phyloP scores from a whole-genome alignment of 2,113 vertebrate genomes.

The Malurus alboscapulatus region DNA sequence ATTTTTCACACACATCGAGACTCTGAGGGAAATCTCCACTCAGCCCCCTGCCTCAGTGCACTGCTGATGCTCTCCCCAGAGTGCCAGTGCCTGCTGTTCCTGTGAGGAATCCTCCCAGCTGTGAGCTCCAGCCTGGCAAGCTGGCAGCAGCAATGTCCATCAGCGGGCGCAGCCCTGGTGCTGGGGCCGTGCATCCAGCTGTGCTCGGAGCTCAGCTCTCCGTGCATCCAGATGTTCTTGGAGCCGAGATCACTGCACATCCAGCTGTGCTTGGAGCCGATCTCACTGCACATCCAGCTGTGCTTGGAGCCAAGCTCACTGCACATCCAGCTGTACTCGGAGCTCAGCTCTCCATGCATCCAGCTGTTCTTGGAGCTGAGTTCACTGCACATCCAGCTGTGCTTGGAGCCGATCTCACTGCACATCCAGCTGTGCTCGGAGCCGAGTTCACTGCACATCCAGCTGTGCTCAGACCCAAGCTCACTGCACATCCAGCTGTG shows the following conservation, averaged over 20 bases:
- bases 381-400: background rate
- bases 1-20: background rate
- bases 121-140: background rate
- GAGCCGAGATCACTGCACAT: fast-evolving
- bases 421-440: fast-evolving
- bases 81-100: background rate
- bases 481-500: no score
- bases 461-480: fast-evolving
- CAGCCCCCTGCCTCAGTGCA: background rate
- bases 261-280: fast-evolving
- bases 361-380: fast-evolving
- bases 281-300: background rate
- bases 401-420: fast-evolving
- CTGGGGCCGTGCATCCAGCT: fast-evolving
- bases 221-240: background rate
- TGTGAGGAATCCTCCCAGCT: background rate
- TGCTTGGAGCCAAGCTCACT: fast-evolving
- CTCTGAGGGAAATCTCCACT: background rate
- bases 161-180: fast-evolving
- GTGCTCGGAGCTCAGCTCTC: fast-evolving
- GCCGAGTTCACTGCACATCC: fast-evolving
- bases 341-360: fast-evolving
- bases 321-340: fast-evolving
- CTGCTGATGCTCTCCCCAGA: background rate
- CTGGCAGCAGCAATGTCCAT: fast-evolving